Percentiles rank a stretch among this genome's conserved stretches.
These are phyloP conservation scores for Serilophus lunatus DNA, from an alignment of 2,113 vertebrate species.

Conservation along the genomic window DNA sequence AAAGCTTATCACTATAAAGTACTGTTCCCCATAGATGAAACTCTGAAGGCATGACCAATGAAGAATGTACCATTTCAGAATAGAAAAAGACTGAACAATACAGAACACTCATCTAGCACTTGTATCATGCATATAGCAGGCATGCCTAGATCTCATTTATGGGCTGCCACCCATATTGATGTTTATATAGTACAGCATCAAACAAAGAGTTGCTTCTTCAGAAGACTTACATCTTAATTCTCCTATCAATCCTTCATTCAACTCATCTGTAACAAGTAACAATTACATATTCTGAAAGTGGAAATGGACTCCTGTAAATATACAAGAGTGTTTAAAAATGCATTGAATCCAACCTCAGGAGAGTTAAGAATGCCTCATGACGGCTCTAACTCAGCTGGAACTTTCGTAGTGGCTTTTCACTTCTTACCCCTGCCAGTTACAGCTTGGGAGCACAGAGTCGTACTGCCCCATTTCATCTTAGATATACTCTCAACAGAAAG, in stretches of 20 bases:
- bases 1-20: fast-evolving
- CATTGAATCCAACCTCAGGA: not conserved
- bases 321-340: not conserved
- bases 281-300: not conserved
- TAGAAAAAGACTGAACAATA: not conserved
- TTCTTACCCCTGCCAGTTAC: not conserved
- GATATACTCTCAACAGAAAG: not conserved
- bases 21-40: not conserved
- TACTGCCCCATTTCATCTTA: not conserved
- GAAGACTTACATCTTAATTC: slow-evolving; percentile 29
- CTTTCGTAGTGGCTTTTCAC: not conserved
- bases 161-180: slow-evolving; percentile 28
- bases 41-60: not conserved
- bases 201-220: not conserved
- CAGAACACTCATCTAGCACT: not conserved
- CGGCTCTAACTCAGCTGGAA: not conserved
- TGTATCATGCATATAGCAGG: not conserved
- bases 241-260: not conserved
- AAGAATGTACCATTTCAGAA: not conserved
- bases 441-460: not conserved
- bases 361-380: not conserved
- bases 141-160: not conserved
- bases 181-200: not conserved
- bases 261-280: not conserved
- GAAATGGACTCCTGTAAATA: not conserved